A percentile compares a stretch with the other conserved stretches of the same genome.
phyloP scores from a whole-genome alignment of 1,140 invertebrate genomes.

The Hyphantria cunea region DNA sequence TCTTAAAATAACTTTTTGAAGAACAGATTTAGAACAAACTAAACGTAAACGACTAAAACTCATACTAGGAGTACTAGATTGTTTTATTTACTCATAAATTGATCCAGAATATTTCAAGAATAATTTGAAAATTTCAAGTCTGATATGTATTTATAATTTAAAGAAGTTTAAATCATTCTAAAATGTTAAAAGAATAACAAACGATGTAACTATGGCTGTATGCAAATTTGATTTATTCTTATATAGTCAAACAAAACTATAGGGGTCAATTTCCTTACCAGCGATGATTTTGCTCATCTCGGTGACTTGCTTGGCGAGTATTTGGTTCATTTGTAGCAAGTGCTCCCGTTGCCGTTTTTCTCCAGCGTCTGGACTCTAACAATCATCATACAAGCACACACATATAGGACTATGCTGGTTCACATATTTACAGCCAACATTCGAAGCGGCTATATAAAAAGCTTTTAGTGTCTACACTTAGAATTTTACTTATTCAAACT shows the following conservation, averaged over 20 bases:
- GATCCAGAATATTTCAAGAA: no score
- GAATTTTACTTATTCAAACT: neutral
- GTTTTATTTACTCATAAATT: no score
- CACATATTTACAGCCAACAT: conserved; percentile 72
- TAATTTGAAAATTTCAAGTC: no score
- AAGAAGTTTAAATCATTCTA: no score
- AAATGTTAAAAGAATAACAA: conserved; percentile 1
- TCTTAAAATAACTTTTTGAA: no score
- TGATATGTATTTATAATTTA: no score
- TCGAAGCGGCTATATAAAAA: conserved; percentile 66
- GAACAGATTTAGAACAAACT: no score
- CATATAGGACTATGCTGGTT: conserved; percentile 55
- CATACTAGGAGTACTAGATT: no score
- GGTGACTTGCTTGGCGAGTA: conserved; percentile 96
- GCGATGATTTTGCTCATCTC: conserved; percentile 96
- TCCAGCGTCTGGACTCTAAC: conserved; percentile 86
- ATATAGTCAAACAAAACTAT: conserved; percentile 11
- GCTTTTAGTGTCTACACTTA: conserved; percentile 46
- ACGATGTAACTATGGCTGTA: neutral
- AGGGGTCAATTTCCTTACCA: conserved; percentile 82
- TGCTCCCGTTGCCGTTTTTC: conserved; percentile 94
- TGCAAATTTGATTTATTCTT: neutral
- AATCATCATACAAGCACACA: conserved; percentile 55
- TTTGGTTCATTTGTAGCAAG: conserved; percentile 93
- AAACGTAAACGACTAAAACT: no score